phyloP scores from a whole-genome alignment of 2,797 vertebrate genomes.

The Falco berigora region DNA sequence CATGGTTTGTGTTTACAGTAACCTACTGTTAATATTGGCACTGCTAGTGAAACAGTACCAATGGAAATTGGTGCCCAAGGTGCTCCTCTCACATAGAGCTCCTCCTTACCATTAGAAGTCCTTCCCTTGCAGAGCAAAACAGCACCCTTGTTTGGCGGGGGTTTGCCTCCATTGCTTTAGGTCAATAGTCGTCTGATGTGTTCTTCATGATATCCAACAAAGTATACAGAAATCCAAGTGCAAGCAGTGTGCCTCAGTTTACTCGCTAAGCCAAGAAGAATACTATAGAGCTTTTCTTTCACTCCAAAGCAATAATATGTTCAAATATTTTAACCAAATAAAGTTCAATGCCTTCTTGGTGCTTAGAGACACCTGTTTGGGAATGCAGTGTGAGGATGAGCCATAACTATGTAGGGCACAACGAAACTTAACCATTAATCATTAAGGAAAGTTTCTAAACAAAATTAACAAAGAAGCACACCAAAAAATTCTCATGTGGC shows the following conservation, averaged over 20 bases:
- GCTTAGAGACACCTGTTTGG: not conserved
- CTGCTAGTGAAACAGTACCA: not conserved
- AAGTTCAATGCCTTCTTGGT: not conserved
- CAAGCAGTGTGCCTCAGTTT: not conserved
- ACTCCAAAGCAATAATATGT: not conserved
- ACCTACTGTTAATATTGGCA: not conserved
- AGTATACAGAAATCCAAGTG: not conserved
- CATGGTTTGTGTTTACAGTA: not conserved
- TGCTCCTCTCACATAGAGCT: not conserved
- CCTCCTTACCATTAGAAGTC: not conserved
- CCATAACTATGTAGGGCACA: not conserved
- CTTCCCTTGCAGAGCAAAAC: not conserved
- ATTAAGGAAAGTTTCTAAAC: not conserved
- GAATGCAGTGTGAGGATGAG: not conserved
- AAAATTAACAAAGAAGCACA: not conserved
- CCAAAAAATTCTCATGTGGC: not conserved
- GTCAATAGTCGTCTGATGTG: rapidly evolving
- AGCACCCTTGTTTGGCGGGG: not conserved
- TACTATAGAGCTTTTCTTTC: not conserved
- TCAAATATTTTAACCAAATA: not conserved
- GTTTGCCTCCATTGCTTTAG: not conserved
- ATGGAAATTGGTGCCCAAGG: not conserved
- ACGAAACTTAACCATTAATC: not conserved
- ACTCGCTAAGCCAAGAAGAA: not conserved
- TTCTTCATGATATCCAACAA: not conserved